phyloP scores from a whole-genome alignment of 2,113 vertebrate genomes.

The Meleagris gallopavo region DNA sequence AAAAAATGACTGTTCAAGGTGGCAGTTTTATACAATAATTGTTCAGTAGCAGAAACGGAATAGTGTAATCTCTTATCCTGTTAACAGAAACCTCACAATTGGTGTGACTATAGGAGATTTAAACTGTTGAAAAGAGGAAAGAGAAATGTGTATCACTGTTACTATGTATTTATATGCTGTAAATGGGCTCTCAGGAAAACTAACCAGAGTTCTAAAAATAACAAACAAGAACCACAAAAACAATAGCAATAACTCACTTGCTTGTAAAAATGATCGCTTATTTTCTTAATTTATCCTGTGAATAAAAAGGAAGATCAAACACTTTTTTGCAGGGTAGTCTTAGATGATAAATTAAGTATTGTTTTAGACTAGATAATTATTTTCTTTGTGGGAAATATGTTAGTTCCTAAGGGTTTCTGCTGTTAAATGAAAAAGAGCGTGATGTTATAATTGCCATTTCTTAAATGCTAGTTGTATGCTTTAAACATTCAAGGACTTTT shows the following conservation, averaged over 20 bases:
- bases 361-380: not conserved
- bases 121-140: not conserved
- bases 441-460: not conserved
- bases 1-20: not conserved
- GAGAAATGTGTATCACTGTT: not conserved
- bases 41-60: not conserved
- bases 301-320: not conserved
- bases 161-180: not conserved
- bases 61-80: not conserved
- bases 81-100: not conserved
- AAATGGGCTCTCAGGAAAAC: not conserved
- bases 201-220: not conserved
- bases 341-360: not conserved
- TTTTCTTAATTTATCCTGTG: not conserved
- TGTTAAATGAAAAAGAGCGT: not conserved
- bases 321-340: accelerated
- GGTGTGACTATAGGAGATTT: not conserved
- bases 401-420: not conserved
- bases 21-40: not conserved
- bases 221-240: too few species aligned
- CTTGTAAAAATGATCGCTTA: not conserved
- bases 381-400: not conserved
- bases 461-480: not conserved
- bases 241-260: too few species aligned
- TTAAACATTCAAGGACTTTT: not conserved